Evolutionary conservation across 2,113 vertebrate genomes (phyloP), one percentile per base, ranked within the genome.

Genomic region (Mustela nigripes): DNA sequence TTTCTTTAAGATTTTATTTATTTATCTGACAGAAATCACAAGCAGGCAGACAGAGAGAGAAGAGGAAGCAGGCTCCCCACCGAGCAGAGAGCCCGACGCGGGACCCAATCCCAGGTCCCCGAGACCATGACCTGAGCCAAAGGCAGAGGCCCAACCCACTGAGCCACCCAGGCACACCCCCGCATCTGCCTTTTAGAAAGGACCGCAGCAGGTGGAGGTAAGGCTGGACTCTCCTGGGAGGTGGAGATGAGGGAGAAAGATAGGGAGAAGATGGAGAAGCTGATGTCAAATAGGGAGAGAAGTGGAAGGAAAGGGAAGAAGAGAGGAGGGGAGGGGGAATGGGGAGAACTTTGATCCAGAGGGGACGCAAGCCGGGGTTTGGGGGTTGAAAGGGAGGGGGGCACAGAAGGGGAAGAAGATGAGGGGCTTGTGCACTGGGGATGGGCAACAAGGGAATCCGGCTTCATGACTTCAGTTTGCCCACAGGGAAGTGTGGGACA

Each of bases 401-500:
- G 15, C 33, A 12, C 6, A 15, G n/a, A 69, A 56, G 62, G 26
- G 26, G 8, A 19, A 65, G 65, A 85, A 12, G 22, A 12, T 22
- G 7, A 3, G 7, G 14, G 48, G 33, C 60, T 8, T 5, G 42
- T 39, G 74, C 42, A 45, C 39, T 9, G 9, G 2, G n/a, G 31
- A 24, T 26, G 10, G 56, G 48, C 33, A 39, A 36, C 28, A 42
- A 78, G 16, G n/a, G 21, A 31, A 3, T n/a, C 80, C 33, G 3
- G 0, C 19, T 24, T 0, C 9, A 31, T 11, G 36, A 16, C 48
- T n/a, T 81, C 21, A 22, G 16, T 87, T 33, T 81, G 73, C 16
- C 53, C 10, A 0, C 58, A 19, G 21, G 16, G 22, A 82, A 36
- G 67, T 12, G 3, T 31, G 69, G 31, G 60, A 33, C 0, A 0